Conservation (phyloP, 2,888 invertebrate genomes). For the Caenorhabditis wallacei region DNA sequence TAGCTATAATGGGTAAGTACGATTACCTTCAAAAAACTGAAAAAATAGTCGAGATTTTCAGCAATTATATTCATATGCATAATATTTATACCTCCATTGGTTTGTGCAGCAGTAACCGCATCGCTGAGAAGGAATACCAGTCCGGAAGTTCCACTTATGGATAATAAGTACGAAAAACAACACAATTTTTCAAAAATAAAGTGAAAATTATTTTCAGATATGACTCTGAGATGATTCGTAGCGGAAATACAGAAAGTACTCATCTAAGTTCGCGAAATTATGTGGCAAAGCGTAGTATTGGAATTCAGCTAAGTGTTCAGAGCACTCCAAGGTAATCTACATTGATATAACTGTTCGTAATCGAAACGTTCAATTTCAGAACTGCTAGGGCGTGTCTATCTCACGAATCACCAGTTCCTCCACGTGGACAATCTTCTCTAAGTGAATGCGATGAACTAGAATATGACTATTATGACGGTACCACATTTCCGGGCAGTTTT, state of each 20-base stretch:
- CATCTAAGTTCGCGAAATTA: constrained; percentile 72
- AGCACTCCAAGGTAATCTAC: constrained; percentile 74
- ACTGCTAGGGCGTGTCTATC: constrained; percentile 65
- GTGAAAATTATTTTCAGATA: constrained; percentile 69
- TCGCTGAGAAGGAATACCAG: constrained; percentile 64
- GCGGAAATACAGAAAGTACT: constrained; percentile 79
- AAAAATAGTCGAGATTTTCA: constrained; percentile 5
- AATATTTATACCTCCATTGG: constrained; percentile 73
- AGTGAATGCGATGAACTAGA: constrained; percentile 75
- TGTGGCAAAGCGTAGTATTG: constrained; percentile 77
- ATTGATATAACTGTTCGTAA: too few relatives aligned
- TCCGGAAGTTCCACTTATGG: constrained; percentile 71
- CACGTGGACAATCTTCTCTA: constrained; percentile 66
- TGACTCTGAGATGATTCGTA: constrained; percentile 79
- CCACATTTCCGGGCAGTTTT: constrained; percentile 75
- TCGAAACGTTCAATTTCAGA: too few relatives aligned
- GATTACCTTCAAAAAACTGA: neutral
- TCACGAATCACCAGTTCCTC: constrained; percentile 68
- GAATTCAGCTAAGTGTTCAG: constrained; percentile 79
- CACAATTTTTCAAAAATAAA: too few relatives aligned
- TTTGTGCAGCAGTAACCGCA: constrained; percentile 72
- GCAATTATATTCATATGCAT: constrained; percentile 70
- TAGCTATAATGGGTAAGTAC: constrained; percentile 64
- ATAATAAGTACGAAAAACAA: constrained; percentile 71
- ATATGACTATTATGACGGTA: constrained; percentile 79